Percentiles rank a stretch among this genome's conserved stretches.
These are phyloP conservation scores for Brachystomella parvula DNA, from an alignment of 1,140 invertebrate genomes.

Conservation along the genomic window DNA sequence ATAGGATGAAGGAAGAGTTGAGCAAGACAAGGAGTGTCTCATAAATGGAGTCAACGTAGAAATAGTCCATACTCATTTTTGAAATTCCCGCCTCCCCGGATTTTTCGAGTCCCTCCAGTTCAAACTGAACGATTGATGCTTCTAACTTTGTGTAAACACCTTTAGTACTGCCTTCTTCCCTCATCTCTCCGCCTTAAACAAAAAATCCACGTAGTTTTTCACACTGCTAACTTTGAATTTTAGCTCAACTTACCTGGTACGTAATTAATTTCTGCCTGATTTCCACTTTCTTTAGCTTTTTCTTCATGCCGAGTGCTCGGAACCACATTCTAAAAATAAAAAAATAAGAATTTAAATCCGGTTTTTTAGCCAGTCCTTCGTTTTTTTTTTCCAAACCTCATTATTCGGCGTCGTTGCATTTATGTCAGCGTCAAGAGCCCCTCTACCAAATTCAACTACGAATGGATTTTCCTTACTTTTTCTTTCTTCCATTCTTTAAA, in stretches of 20 bases:
- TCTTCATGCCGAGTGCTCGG: no score
- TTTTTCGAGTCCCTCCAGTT: neutral
- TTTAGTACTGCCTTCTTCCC: neutral
- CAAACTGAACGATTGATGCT: neutral
- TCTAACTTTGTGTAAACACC: neutral
- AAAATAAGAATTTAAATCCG: no score
- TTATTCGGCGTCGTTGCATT: no score
- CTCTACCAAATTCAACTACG: neutral
- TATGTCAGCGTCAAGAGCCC: no score
- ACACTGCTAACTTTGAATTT: neutral
- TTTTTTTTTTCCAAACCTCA: no score
- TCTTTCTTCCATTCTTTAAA: neutral
- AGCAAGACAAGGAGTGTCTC: constrained; percentile 19
- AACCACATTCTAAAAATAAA: no score
- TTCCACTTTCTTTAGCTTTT: neutral
- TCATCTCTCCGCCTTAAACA: no score
- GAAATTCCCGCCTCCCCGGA: no score
- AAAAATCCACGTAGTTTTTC: neutral
- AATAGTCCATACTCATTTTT: no score
- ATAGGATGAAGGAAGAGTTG: constrained; percentile 18
- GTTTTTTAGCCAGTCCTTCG: no score
- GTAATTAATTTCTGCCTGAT: neutral
- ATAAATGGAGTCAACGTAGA: constrained; percentile 6
- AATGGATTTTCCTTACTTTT: neutral
- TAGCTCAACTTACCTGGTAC: neutral